Conservation (phyloP, 1,140 invertebrate genomes). For the Pseudomyrmex cubaensis region DNA sequence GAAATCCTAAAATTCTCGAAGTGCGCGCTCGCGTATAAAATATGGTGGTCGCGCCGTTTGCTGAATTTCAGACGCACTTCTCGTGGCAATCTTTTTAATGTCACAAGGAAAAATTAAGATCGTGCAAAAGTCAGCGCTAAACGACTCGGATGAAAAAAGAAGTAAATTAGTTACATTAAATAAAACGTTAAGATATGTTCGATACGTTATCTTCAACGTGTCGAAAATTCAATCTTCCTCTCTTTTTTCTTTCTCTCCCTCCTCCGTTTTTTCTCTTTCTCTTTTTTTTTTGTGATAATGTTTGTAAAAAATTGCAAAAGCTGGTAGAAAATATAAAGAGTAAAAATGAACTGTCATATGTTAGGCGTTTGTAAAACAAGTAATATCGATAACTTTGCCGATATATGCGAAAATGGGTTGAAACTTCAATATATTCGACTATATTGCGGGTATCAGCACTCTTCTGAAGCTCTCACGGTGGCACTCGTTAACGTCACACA, state of each 20-base stretch:
- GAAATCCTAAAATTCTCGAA: conserved; percentile 51
- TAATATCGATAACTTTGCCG: conserved; percentile 26
- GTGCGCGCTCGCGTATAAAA: conserved; percentile 31
- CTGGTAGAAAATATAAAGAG: background rate
- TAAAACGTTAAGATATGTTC: background rate
- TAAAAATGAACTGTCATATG: background rate
- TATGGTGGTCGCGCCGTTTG: conserved; percentile 46
- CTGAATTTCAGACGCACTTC: conserved; percentile 52
- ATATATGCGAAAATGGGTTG: conserved; percentile 32
- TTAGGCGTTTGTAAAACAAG: conserved; percentile 19
- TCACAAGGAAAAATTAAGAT: conserved; percentile 38
- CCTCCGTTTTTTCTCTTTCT: background rate
- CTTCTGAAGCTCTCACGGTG: conserved; percentile 26
- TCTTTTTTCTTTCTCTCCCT: background rate
- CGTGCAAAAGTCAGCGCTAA: conserved; percentile 49
- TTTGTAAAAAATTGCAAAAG: background rate
- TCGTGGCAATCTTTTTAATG: conserved; percentile 52
- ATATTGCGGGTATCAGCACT: conserved; percentile 49
- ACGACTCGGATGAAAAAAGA: conserved; percentile 4
- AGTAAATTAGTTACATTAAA: conserved; percentile 20
- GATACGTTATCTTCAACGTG: background rate
- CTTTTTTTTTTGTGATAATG: background rate
- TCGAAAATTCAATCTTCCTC: background rate
- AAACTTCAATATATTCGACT: conserved; percentile 9
- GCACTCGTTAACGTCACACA: conserved; percentile 51